phyloP scores from a whole-genome alignment of 2,113 vertebrate species.

The Cygnus buccinator region DNA sequence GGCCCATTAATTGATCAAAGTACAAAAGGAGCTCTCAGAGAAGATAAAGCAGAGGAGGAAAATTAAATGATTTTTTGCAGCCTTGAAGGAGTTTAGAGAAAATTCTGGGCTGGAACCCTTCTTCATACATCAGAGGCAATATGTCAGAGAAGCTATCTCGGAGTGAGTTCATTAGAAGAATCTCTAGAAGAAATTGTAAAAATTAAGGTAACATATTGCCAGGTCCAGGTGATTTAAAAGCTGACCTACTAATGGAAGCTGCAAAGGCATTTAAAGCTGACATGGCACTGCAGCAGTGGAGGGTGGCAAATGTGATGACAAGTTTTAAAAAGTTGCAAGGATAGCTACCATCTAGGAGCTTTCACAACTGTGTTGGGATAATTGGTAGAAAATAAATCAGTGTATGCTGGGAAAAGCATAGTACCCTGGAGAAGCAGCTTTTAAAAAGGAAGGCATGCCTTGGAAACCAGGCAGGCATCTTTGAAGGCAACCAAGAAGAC shows the following conservation, averaged over 20 bases:
- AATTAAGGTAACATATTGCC: conserved; percentile 29
- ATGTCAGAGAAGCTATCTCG: not conserved
- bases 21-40: conserved; percentile 36
- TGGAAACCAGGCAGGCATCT: not conserved
- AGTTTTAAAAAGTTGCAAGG: not conserved
- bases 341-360: not conserved
- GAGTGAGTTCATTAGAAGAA: conserved; percentile 15
- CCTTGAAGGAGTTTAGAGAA: conserved; percentile 38
- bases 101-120: conserved; percentile 22
- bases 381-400: not conserved
- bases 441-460: not conserved
- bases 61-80: conserved; percentile 1
- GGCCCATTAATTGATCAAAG: conserved; percentile 57
- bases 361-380: not conserved
- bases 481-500: not conserved
- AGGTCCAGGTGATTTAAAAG: not conserved
- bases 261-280: not conserved
- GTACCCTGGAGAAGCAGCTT: not conserved
- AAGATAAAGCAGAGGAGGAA: conserved; percentile 41
- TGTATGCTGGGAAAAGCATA: not conserved
- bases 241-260: conserved; percentile 34
- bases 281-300: not conserved
- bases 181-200: conserved; percentile 25
- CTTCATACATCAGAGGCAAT: conserved; percentile 3
- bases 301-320: not conserved